A percentile compares a stretch with the other conserved stretches of the same genome.
Evolutionary conservation across 2,113 vertebrate species (phyloP).

Genomic region (Entomyzon cyanotis): DNA sequence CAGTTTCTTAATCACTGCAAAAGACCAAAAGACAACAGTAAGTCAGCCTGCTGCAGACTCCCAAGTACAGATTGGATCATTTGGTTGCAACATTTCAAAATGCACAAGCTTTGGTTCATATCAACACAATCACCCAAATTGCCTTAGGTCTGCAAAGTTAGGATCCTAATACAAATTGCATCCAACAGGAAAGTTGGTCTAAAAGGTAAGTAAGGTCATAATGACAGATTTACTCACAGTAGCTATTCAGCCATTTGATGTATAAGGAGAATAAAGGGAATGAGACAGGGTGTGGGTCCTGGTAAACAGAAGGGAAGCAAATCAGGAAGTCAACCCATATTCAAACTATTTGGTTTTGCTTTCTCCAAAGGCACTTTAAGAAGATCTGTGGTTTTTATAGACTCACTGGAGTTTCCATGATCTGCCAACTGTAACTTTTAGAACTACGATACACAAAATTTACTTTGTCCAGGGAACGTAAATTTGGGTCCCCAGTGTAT

Average conservation of each 20-base stretch:
- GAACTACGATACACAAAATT: neutral
- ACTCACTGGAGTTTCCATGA: neutral
- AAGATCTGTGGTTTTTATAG: neutral
- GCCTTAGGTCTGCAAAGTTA: neutral
- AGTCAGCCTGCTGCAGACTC: neutral
- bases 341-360: neutral
- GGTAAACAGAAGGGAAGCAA: constrained; percentile 2
- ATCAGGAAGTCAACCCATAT: neutral
- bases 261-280: neutral
- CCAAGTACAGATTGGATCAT: neutral
- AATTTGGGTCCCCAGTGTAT: neutral
- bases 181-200: neutral
- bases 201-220: neutral
- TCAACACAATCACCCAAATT: neutral
- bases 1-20: neutral
- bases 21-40: neutral
- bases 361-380: constrained; percentile 7
- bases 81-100: constrained; percentile 3
- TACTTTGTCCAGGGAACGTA: accelerated
- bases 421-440: neutral
- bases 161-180: neutral
- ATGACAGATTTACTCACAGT: neutral
- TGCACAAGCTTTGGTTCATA: neutral
- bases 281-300: neutral
- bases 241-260: neutral